Percentiles rank a stretch among this genome's conserved stretches.
Evolutionary conservation across 2,797 vertebrate genomes (phyloP).

Genomic region (Dallia pectoralis): DNA sequence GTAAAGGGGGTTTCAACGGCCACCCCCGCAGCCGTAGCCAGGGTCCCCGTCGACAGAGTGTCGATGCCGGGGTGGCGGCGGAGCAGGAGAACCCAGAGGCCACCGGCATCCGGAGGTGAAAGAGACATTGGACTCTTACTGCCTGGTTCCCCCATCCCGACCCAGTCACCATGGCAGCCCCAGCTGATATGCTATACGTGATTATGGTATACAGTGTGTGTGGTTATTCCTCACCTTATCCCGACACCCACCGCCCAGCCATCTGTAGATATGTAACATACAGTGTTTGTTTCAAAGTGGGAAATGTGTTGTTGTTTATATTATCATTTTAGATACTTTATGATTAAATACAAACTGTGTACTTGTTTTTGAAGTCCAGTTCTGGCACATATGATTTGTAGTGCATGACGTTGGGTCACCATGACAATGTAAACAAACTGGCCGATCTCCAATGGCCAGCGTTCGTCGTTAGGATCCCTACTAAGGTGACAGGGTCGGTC

Average conservation of each 20-base stretch:
- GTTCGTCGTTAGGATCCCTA: neutral
- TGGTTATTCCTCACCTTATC: slow-evolving; percentile 68
- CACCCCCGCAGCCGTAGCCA: slow-evolving; percentile 76
- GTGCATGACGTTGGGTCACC: slow-evolving; percentile 51
- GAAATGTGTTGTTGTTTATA: slow-evolving; percentile 65
- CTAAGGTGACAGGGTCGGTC: neutral
- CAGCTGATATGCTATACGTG: slow-evolving; percentile 69
- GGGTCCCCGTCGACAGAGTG: slow-evolving; percentile 75
- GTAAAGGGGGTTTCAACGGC: slow-evolving; percentile 74
- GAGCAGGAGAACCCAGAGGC: slow-evolving; percentile 87
- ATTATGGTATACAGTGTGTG: slow-evolving; percentile 69
- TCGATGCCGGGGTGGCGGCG: slow-evolving; percentile 73
- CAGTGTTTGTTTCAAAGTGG: slow-evolving; percentile 66
- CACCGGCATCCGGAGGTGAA: slow-evolving; percentile 95
- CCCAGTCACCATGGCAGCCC: slow-evolving; percentile 48
- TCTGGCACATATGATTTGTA: slow-evolving; percentile 77
- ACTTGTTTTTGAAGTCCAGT: slow-evolving; percentile 77
- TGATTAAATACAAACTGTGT: slow-evolving; percentile 79
- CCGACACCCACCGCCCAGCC: slow-evolving; percentile 64
- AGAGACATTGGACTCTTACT: slow-evolving; percentile 40
- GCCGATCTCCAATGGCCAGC: slow-evolving; percentile 50
- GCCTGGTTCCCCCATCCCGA: slow-evolving; percentile 19
- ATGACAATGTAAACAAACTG: slow-evolving; percentile 55
- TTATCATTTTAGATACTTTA: slow-evolving; percentile 80
- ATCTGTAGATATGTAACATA: slow-evolving; percentile 84